These are phyloP conservation scores for Halisarca cf. caerulea DNA, from an alignment of 37 sponge, comb jelly and placozoan genomes.

Conservation along the genomic window DNA sequence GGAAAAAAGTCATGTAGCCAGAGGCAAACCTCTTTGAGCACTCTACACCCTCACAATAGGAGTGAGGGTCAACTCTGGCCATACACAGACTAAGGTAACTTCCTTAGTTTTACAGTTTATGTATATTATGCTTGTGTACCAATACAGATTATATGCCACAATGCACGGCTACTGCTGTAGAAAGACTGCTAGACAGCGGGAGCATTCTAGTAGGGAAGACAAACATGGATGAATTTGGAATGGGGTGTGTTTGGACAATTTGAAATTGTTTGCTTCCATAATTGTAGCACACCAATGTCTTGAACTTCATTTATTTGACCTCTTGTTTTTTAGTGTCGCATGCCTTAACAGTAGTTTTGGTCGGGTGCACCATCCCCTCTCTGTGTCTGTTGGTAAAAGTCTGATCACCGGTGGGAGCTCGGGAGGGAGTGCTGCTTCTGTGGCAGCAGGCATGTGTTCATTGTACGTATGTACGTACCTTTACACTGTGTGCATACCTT, in stretches of 20 bases:
- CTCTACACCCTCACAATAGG: no score
- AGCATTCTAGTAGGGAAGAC: constrained; percentile 56
- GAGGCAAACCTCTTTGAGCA: no score
- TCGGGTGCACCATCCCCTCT: constrained; percentile 3
- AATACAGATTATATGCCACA: constrained; percentile 46
- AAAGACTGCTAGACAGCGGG: constrained; percentile 41
- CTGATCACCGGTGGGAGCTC: constrained; percentile 66
- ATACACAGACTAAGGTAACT: no score
- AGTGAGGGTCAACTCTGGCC: no score
- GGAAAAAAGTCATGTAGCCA: no score
- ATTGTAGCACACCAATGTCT: no score
- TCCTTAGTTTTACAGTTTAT: no score
- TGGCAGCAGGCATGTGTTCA: constrained; percentile 44
- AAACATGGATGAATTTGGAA: constrained; percentile 79
- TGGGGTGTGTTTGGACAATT: constrained; percentile 47
- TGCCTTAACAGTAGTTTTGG: constrained; percentile 39
- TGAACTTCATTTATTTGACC: neutral
- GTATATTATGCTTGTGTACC: no score
- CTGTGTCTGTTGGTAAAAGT: neutral
- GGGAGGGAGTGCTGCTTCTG: constrained; percentile 67
- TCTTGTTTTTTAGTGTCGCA: constrained; percentile 17
- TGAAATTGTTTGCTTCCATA: no score
- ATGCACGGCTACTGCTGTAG: constrained; percentile 57
- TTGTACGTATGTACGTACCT: constrained; percentile 32
- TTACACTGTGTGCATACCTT: no score